These are phyloP conservation scores for Lepus oiostolus DNA, from an alignment of 2,797 vertebrate species.

Conservation along the genomic window DNA sequence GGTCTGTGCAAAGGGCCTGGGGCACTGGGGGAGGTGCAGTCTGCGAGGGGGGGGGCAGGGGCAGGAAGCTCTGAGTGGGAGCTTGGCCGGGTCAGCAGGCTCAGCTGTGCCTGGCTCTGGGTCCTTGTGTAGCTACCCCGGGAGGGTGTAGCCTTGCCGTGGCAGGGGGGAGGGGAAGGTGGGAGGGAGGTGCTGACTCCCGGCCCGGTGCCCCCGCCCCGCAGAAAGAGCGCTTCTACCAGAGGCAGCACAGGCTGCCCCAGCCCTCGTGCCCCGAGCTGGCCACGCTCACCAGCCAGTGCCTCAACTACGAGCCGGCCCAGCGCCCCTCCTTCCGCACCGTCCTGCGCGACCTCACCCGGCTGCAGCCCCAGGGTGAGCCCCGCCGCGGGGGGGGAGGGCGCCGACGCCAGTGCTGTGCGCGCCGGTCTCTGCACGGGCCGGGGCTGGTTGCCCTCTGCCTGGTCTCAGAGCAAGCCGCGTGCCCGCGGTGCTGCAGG, in stretches of 20 bases:
- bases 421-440: not conserved
- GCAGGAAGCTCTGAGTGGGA: not conserved
- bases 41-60: not conserved
- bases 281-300: slow-evolving; percentile 93
- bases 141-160: not conserved
- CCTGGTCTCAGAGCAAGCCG: not conserved
- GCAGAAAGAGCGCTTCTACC: slow-evolving; percentile 96
- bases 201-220: too few species aligned
- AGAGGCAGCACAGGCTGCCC: slow-evolving; percentile 91
- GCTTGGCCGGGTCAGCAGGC: not conserved
- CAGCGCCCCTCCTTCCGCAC: slow-evolving; percentile 94
- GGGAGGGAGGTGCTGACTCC: not conserved
- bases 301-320: slow-evolving; percentile 92
- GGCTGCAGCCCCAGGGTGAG: slow-evolving; percentile 92
- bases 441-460: not conserved
- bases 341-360: slow-evolving; percentile 94
- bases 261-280: slow-evolving; percentile 93
- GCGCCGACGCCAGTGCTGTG: too few species aligned
- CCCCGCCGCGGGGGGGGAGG: too few species aligned
- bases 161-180: rapidly evolving
- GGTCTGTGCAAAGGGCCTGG: not conserved
- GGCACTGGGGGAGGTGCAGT: not conserved
- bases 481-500: not conserved
- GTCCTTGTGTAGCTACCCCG: not conserved
- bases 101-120: not conserved